A percentile compares a stretch with the other conserved stretches of the same genome.
Conservation (phyloP, 2,888 invertebrate genomes). For the Agrotis exclamationis region DNA sequence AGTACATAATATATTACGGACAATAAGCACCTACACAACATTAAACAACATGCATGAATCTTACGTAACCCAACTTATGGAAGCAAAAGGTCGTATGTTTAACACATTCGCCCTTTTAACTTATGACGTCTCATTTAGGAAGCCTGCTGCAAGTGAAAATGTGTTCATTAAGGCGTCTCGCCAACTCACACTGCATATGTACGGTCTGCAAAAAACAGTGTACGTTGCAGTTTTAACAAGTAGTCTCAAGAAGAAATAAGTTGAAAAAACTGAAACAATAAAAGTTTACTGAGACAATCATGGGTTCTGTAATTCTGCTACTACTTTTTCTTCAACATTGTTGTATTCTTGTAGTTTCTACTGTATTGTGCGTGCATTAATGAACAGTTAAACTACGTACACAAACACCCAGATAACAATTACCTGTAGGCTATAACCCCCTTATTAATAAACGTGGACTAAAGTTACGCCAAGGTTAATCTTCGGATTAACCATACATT, state of each 20-base stretch:
- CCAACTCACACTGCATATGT: slow-evolving; percentile 16
- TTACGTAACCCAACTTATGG: neutral
- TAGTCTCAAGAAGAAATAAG: neutral
- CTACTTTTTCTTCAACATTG: too few relatives aligned
- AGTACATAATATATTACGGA: neutral
- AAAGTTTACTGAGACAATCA: neutral
- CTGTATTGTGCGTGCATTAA: too few relatives aligned
- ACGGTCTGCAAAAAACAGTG: neutral
- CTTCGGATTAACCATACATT: too few relatives aligned
- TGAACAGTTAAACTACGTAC: too few relatives aligned
- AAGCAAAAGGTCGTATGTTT: slow-evolving; percentile 1
- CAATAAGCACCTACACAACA: neutral
- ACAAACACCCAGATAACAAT: too few relatives aligned
- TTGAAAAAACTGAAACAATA: neutral
- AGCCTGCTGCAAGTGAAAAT: slow-evolving; percentile 38
- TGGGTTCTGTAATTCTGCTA: too few relatives aligned
- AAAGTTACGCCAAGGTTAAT: too few relatives aligned
- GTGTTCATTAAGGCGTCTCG: slow-evolving; percentile 46
- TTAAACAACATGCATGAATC: neutral
- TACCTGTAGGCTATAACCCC: too few relatives aligned
- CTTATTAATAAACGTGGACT: too few relatives aligned
- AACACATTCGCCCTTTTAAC: slow-evolving; percentile 9
- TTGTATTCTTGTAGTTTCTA: too few relatives aligned
- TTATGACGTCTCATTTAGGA: slow-evolving; percentile 18
- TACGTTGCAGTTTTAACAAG: neutral